Base-by-base conservation (phyloP, 1,140 invertebrate genomes). In the Drosophila dunni region DNA sequence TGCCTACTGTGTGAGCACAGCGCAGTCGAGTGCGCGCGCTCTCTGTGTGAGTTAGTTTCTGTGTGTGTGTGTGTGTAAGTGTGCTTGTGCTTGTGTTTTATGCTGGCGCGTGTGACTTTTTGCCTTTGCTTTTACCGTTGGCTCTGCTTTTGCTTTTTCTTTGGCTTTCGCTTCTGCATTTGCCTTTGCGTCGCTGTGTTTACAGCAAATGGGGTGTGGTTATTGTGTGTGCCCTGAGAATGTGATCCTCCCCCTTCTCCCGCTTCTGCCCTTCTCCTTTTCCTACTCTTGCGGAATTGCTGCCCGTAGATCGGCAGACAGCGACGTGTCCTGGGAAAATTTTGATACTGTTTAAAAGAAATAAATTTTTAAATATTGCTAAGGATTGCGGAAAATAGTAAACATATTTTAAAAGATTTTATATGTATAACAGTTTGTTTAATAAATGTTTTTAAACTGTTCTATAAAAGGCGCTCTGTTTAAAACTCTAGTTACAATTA, bases 91-190 rank as follows among this genome's bases (percentile, higher is more conserved):
- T 53, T 57, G 45, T 17, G n/a, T 62, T 66, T 73, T 65, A 88
- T 86, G 83, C 83, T 73, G 83, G 83, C 83, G 79, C 82, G 82
- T 86, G 82, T 74, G 82, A 86, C 76, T 88, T 81, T 81, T 53
- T 69, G 61, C 42, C 45, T 51, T 34, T 66, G 60, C 61, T 15
- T 53, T 17, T 75, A 66, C 17, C 56, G 53, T 46, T 69, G 81
- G 69, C 74, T 78, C 56, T 84, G 82, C 62, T 48, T 60, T 67
- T 65, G 46, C 57, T 7, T 29, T 40, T 48, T 29, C 13, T 24
- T 29, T 11, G 44, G 34, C 9, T 15, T 50, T 13, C 34, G 42
- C 34, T n/a, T 36, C 9, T 46, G 33, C 10, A 24, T 48, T 11
- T 42, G 17, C n/a, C 24, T 29, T 29, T 29, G 24, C 24, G 3